Conservation (phyloP, 2,888 invertebrate genomes). For the Acrocera orbiculus region DNA sequence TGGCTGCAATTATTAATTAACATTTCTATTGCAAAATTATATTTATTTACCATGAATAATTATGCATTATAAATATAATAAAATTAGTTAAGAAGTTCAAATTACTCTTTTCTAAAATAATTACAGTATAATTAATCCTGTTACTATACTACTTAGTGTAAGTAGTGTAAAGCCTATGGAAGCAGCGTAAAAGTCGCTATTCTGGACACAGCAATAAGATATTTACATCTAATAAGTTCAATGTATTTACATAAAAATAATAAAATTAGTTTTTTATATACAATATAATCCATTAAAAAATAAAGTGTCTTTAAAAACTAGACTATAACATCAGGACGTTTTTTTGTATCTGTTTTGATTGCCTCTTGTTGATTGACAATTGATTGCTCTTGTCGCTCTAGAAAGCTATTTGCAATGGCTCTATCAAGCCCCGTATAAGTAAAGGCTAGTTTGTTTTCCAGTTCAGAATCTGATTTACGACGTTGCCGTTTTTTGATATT, state of each 20-base stretch:
- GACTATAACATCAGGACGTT: slow-evolving; percentile 24
- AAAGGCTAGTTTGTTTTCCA: slow-evolving; percentile 22
- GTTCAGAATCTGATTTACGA: slow-evolving; percentile 27
- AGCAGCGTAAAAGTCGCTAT: no score
- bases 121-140: no score
- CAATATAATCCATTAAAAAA: background rate
- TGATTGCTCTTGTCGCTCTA: slow-evolving; percentile 26
- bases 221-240: slow-evolving; percentile 8
- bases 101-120: no score
- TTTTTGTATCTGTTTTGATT: background rate
- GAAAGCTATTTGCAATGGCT: slow-evolving; percentile 27
- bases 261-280: background rate
- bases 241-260: slow-evolving; percentile 10
- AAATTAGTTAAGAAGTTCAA: no score
- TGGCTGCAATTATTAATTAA: no score
- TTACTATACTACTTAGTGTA: no score
- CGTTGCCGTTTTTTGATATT: slow-evolving; percentile 23
- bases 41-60: no score
- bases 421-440: slow-evolving; percentile 29
- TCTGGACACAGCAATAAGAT: no score
- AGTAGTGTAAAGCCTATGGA: no score
- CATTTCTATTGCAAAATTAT: no score
- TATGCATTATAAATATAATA: no score
- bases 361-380: slow-evolving; percentile 17
- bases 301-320: slow-evolving; percentile 19